Evolutionary conservation across 2,888 invertebrate genomes (phyloP), one percentile per base, ranked within the genome.

Genomic region (Acrocyrtus sp.): DNA sequence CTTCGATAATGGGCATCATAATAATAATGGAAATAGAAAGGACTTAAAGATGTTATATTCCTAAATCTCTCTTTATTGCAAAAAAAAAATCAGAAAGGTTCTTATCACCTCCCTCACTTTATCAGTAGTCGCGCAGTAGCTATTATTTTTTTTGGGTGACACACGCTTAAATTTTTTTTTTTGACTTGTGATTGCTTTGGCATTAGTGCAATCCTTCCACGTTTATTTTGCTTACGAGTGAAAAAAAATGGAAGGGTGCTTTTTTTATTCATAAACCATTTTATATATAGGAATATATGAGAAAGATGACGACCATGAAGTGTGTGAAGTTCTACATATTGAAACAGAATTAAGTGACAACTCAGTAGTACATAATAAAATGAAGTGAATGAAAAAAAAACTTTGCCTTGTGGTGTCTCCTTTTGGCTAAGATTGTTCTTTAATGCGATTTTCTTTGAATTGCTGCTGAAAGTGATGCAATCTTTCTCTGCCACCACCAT

Each of bases 331-430:
- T 41, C 47, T 56, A 56, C 27, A 54, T 54, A 72, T 53, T 72
- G 66, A 72, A 72, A 72, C 66, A 66, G 65, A 72, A 70, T 60
- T 72, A 72, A 72, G 72, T 72, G 72, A 72, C 72, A 72, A 72
- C 66, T 66, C 54, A 61, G 66, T 54, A 66, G 47, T 60, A 63
- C 63, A 63, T 65, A 63, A 62, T 70, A 72, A 72, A 34, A 12
- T 66, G 41, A 72, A 72, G 61, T 72, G 66, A 72, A 66, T 66
- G n/a, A n/a, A n/a, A n/a, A n/a, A n/a, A n/a, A 61, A 66, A 61
- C 61, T 72, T 72, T 66, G 65, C 72, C 72, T 72, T 72, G 72
- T 66, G 53, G 54, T 72, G 54, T 60, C 72, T 72, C 39, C 47
- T 72, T 58, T 72, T 65, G 70, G 57, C 51, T 51, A 48, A 63